phyloP scores from a whole-genome alignment of 2,113 vertebrate genomes.

The Rousettus leschenaultii region DNA sequence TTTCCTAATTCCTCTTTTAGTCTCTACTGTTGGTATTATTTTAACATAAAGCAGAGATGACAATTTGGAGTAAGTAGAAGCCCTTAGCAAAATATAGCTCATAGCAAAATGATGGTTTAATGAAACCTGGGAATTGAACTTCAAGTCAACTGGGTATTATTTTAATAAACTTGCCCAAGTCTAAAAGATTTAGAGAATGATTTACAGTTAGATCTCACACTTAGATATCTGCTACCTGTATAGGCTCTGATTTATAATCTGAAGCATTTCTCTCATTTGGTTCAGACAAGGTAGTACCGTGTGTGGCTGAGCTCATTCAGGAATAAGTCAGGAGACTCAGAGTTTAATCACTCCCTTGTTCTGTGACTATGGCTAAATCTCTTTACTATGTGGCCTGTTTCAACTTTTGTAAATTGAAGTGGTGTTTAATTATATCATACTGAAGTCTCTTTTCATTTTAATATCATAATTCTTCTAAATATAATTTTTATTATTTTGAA shows the following conservation, averaged over 20 bases:
- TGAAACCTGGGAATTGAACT: not conserved
- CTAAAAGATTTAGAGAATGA: not conserved
- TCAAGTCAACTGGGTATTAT: slow-evolving; percentile 16
- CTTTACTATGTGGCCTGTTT: not conserved
- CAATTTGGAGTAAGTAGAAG: not conserved
- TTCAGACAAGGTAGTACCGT: not conserved
- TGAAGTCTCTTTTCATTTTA: not conserved
- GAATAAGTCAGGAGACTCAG: not conserved
- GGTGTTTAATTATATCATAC: not conserved
- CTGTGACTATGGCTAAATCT: not conserved
- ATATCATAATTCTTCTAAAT: not conserved
- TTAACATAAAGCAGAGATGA: not conserved
- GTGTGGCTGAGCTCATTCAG: not conserved
- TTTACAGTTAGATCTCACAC: not conserved
- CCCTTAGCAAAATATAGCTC: not conserved
- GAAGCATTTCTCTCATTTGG: not conserved
- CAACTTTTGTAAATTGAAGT: not conserved
- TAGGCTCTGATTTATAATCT: slow-evolving; percentile 18
- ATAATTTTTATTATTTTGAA: not conserved
- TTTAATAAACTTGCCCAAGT: slow-evolving; percentile 42
- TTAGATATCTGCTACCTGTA: not conserved
- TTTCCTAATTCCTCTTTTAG: not conserved
- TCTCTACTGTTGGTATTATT: not conserved
- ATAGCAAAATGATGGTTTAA: not conserved
- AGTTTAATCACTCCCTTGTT: not conserved